Base-by-base conservation (phyloP, 2,113 vertebrate genomes). In the Oenanthe oenanthe region DNA sequence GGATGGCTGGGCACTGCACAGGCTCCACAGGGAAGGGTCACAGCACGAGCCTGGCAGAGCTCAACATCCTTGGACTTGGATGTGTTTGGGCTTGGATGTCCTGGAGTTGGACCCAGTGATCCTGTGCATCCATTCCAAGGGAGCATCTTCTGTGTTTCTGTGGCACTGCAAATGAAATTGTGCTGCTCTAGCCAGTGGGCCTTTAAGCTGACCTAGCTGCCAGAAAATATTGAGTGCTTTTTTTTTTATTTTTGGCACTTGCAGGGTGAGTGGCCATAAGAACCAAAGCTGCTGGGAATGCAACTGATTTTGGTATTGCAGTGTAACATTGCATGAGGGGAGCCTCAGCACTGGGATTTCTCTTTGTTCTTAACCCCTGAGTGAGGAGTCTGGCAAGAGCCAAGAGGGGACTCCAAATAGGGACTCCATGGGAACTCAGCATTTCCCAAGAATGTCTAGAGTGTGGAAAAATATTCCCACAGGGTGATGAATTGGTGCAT, bases 311-410 rank as follows among this genome's bases (percentile, higher is more conserved):
- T 74, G 61, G 15, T 62, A 20, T 13, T 81, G n/a, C 48, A 78
- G 5, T 24, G 31, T 9, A 20, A 4, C 5, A 0, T 11, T 31
- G 42, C n/a, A 18, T 19, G n/a, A 65, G 54, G 13, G 57, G 8
- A 60, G 31, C 14, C 25, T 40, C n/a, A 67, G 68, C 8, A 6
- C 5, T 47, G 26, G 29, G 20, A 13, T 17, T 15, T 5, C 50
- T 45, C 7, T 62, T 76, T 70, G 9, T 25, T n/a, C 66, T 62
- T 36, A 85, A 40, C 4, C 22, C 20, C 45, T 26, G 29, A 51
- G 32, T 6, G 31, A 72, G 57, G 32, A 53, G 6, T 21, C 20
- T 53, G 28, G 9, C n/a, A 24, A 56, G 48, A 79, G 50, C 17
- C 40, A 62, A 40, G 74, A 54, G 18, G 42, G 82, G 15, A 5